phyloP scores from a whole-genome alignment of 1,140 invertebrate genomes.

The Cecropterus lyciades region DNA sequence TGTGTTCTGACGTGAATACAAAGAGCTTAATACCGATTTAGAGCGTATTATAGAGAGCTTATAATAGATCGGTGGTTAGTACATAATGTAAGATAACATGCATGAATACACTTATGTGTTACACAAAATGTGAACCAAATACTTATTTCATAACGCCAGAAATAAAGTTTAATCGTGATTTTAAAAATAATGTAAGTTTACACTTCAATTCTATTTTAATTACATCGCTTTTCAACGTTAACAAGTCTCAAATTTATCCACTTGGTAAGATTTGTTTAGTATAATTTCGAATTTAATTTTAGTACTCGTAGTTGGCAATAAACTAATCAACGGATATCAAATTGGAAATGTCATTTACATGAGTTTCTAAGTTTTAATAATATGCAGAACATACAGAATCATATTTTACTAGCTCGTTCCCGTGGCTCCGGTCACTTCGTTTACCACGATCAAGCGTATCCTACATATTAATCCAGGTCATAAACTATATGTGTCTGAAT shows the following conservation, averaged over 20 bases:
- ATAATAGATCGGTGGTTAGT: neutral
- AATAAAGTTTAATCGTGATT: too few relatives aligned
- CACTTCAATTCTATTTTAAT: neutral
- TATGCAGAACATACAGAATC: too few relatives aligned
- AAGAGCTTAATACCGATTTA: conserved; percentile 8
- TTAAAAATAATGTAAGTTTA: neutral
- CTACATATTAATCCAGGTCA: too few relatives aligned
- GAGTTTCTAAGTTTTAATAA: neutral
- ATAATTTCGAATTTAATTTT: conserved; percentile 1
- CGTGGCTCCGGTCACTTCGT: too few relatives aligned
- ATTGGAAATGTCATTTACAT: conserved; percentile 7
- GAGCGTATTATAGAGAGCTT: neutral
- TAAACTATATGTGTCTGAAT: too few relatives aligned
- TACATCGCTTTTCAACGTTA: neutral
- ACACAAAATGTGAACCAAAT: too few relatives aligned
- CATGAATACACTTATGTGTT: too few relatives aligned
- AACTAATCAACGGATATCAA: conserved; percentile 11
- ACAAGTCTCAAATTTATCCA: conserved; percentile 3
- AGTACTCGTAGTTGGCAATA: neutral
- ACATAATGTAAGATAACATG: too few relatives aligned
- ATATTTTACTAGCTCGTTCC: too few relatives aligned
- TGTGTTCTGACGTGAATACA: conserved; percentile 23
- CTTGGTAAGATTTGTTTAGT: neutral
- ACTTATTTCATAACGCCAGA: too few relatives aligned
- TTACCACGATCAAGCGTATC: too few relatives aligned